Evolutionary conservation across 2,888 invertebrate species (phyloP).

Genomic region (Volucella inanis): DNA sequence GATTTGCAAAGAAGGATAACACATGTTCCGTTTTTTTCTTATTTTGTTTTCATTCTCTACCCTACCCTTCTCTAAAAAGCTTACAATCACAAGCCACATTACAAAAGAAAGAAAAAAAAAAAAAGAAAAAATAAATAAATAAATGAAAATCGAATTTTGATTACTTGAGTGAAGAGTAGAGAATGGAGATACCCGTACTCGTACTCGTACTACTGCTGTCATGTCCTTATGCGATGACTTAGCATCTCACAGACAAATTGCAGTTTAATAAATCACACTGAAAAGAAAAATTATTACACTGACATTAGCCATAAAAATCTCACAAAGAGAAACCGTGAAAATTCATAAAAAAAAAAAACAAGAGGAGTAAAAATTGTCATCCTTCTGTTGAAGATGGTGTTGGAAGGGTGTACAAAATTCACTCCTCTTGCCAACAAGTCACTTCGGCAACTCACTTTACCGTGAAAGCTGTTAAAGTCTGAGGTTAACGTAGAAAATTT

Average conservation of each 20-base stretch:
- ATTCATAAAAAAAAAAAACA: slow-evolving; percentile 55
- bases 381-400: slow-evolving; percentile 12
- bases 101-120: no score
- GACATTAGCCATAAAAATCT: slow-evolving; percentile 73
- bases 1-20: slow-evolving; percentile 71
- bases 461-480: slow-evolving; percentile 71
- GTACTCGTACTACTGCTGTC: slow-evolving; percentile 16
- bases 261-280: slow-evolving; percentile 73
- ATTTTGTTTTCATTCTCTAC: background rate
- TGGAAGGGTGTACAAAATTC: slow-evolving; percentile 19
- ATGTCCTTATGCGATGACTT: slow-evolving; percentile 42
- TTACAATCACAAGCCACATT: slow-evolving; percentile 21
- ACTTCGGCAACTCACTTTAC: slow-evolving; percentile 71
- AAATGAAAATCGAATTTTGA: slow-evolving; percentile 69
- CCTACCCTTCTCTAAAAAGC: slow-evolving; percentile 17
- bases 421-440: slow-evolving; percentile 53
- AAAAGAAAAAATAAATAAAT: background rate
- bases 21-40: slow-evolving; percentile 29
- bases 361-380: slow-evolving; percentile 57
- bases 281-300: slow-evolving; percentile 69
- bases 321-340: slow-evolving; percentile 54
- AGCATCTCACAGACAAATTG: slow-evolving; percentile 67
- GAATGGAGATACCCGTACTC: background rate
- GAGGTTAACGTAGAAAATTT: slow-evolving; percentile 70
- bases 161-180: slow-evolving; percentile 32